Conservation (phyloP, 1,140 invertebrate species). For the Ostrea edulis region DNA sequence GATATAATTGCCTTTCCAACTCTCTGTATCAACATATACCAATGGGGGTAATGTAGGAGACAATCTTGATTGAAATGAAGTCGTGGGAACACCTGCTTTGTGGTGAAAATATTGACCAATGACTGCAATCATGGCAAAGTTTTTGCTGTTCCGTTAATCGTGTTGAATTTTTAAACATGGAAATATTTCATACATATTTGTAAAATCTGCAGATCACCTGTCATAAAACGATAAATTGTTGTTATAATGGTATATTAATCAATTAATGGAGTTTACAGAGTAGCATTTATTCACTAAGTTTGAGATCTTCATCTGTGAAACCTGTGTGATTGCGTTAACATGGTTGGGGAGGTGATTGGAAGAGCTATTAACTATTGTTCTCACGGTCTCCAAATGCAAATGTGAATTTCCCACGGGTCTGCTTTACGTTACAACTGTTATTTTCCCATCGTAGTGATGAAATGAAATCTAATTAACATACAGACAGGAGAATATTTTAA, state of each 20-base stretch:
- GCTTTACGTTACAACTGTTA: conserved; percentile 59
- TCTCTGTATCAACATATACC: not conserved
- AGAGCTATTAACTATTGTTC: conserved; percentile 75
- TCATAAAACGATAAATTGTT: too few relatives aligned
- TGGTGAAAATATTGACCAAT: conserved; percentile 50
- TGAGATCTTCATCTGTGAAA: not conserved
- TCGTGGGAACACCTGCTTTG: conserved; percentile 54
- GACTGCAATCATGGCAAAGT: not conserved
- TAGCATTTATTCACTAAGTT: not conserved
- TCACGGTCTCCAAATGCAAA: conserved; percentile 76
- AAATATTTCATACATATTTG: not conserved
- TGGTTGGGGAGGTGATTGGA: conserved; percentile 55
- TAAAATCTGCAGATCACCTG: not conserved
- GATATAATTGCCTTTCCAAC: not conserved
- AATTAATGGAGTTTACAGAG: too few relatives aligned
- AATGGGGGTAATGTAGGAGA: conserved; percentile 27
- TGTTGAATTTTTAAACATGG: not conserved
- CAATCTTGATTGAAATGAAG: conserved; percentile 46
- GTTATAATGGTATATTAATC: too few relatives aligned
- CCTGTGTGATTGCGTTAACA: not conserved
- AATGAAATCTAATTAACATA: conserved; percentile 40
- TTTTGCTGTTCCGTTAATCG: conserved; percentile 50
- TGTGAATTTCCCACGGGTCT: conserved; percentile 77
- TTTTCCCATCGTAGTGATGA: conserved; percentile 47
- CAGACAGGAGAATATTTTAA: not conserved